Evolutionary conservation across 2,888 invertebrate species (phyloP).

Genomic region (Peribatodes rhomboidaria): DNA sequence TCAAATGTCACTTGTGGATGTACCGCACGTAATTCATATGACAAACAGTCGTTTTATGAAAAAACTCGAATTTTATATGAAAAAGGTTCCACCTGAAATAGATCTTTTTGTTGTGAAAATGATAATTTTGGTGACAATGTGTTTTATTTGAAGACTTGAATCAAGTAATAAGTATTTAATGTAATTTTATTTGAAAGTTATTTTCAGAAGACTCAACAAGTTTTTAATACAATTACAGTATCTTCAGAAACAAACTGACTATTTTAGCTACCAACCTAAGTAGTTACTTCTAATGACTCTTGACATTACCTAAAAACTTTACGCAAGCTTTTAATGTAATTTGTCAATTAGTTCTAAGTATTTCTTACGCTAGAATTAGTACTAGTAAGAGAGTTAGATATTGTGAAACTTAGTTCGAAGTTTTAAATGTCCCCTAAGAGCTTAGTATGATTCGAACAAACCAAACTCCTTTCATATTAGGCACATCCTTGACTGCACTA

Average conservation of each 20-base stretch:
- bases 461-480: constrained; percentile 9
- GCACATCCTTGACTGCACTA: constrained; percentile 26
- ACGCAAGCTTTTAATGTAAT: constrained; percentile 1
- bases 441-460: constrained; percentile 19
- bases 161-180: background rate
- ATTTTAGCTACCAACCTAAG: background rate
- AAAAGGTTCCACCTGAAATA: constrained; percentile 7
- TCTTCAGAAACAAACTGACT: background rate
- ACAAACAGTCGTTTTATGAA: constrained; percentile 38
- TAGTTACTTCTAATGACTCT: background rate
- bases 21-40: constrained; percentile 47
- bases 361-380: background rate
- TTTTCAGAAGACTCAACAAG: no score
- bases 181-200: no score
- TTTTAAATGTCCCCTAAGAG: background rate
- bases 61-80: constrained; percentile 25
- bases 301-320: background rate
- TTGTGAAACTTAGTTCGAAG: constrained; percentile 8
- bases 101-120: constrained; percentile 14
- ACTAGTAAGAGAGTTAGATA: background rate
- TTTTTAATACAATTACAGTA: background rate
- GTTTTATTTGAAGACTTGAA: constrained; percentile 11
- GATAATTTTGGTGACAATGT: constrained; percentile 4
- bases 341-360: background rate
- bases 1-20: constrained; percentile 39